phyloP scores from a whole-genome alignment of 2,797 vertebrate species.

The Australoheros facetus region DNA sequence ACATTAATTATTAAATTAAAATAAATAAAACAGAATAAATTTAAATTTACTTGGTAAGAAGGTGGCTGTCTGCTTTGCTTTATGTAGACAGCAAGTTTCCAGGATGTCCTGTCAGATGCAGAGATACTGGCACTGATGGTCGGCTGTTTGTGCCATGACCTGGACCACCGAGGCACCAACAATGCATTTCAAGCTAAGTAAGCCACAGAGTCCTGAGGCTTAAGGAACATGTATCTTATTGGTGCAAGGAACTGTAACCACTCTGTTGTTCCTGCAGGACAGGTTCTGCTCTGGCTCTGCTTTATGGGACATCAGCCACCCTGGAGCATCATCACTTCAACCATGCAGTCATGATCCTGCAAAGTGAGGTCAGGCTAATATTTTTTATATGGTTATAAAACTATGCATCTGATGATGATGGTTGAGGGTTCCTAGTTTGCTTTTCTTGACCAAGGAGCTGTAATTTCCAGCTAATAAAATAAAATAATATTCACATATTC shows the following conservation, averaged over 20 bases:
- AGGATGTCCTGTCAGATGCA: constrained; percentile 80
- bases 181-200: constrained; percentile 87
- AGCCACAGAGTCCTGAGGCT: constrained; percentile 14
- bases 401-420: too few relatives aligned
- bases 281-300: constrained; percentile 82
- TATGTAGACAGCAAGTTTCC: constrained; percentile 79
- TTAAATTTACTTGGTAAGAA: neutral
- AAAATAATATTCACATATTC: neutral
- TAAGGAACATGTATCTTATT: neutral
- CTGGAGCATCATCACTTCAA: constrained; percentile 87
- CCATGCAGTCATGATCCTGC: constrained; percentile 87
- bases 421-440: neutral
- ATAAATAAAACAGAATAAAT: neutral
- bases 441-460: neutral
- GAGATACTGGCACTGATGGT: constrained; percentile 85
- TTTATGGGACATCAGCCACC: constrained; percentile 85
- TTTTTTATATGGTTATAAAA: neutral
- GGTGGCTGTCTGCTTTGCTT: neutral
- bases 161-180: constrained; percentile 86
- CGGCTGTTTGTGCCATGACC: constrained; percentile 83
- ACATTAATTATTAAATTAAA: neutral
- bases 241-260: neutral
- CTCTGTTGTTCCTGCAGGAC: constrained; percentile 70
- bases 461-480: neutral
- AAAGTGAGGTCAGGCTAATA: constrained; percentile 80